phyloP scores from a whole-genome alignment of 2,113 vertebrate genomes.

The Ctenodactylus gundi region DNA sequence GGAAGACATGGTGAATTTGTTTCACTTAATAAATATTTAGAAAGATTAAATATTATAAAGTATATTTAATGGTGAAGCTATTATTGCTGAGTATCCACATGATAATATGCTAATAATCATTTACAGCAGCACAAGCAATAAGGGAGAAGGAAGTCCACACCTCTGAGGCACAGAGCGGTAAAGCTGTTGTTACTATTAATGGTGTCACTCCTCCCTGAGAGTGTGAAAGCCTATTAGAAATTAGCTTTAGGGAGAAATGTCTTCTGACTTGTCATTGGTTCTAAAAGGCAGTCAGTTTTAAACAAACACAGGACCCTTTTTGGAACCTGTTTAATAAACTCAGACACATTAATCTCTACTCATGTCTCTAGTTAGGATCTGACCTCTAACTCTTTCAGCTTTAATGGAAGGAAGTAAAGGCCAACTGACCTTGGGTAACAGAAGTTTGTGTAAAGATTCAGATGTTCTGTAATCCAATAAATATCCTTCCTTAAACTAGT shows the following conservation, averaged over 20 bases:
- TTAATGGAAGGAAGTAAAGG: constrained; percentile 76
- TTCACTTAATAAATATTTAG: not conserved
- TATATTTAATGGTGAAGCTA: not conserved
- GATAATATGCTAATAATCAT: not conserved
- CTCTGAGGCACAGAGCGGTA: not conserved
- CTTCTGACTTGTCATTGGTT: constrained; percentile 48
- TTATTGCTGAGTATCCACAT: constrained; percentile 24
- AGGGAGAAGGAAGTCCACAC: not conserved
- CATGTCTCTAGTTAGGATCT: constrained; percentile 70
- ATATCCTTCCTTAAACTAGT: not conserved
- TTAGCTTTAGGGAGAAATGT: constrained; percentile 13
- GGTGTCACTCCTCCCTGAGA: not conserved
- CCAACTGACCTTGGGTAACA: constrained; percentile 68
- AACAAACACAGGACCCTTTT: constrained; percentile 55
- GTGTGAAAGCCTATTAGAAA: constrained; percentile 29
- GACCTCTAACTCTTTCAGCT: constrained; percentile 73
- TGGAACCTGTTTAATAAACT: constrained; percentile 69
- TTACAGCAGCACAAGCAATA: not conserved
- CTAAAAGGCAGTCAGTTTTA: constrained; percentile 55
- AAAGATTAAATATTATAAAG: not conserved
- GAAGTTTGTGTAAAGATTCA: constrained; percentile 50
- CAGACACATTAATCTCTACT: constrained; percentile 75
- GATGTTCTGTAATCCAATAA: not conserved
- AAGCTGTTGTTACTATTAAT: not conserved
- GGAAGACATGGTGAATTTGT: not conserved